Percentiles rank a stretch among this genome's conserved stretches.
Evolutionary conservation across 2,888 invertebrate genomes (phyloP).

Genomic region (Miltochrista miniata): DNA sequence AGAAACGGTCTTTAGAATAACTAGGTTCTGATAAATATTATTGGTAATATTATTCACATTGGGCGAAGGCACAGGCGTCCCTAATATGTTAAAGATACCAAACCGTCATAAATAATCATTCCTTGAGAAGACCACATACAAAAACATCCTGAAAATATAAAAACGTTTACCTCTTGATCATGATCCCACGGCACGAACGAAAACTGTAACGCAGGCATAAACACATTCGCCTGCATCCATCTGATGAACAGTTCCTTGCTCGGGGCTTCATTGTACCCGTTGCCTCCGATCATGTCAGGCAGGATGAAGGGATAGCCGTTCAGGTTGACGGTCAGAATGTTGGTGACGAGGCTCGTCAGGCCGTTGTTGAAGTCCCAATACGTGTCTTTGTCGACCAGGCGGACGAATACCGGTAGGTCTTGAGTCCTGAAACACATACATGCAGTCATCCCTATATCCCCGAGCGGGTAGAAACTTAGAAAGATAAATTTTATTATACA

Average conservation of each 20-base stretch:
- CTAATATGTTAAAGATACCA: no score
- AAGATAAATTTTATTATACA: no score
- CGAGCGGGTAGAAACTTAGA: no score
- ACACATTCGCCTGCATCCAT: constrained; percentile 91
- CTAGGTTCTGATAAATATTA: no score
- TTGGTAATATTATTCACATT: no score
- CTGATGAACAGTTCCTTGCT: constrained; percentile 87
- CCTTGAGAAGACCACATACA: no score
- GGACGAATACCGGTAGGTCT: constrained; percentile 87
- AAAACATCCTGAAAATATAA: background rate
- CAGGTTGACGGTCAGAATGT: constrained; percentile 85
- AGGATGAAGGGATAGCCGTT: constrained; percentile 88
- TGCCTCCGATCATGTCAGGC: constrained; percentile 92
- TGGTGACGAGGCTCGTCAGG: constrained; percentile 87
- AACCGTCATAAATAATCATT: no score
- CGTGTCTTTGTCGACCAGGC: constrained; percentile 92
- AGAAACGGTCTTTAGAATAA: no score
- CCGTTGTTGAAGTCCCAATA: constrained; percentile 88
- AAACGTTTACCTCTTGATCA: constrained; percentile 78
- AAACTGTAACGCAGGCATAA: constrained; percentile 92
- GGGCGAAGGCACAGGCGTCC: no score
- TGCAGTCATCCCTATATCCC: no score
- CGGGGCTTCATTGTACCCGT: constrained; percentile 82
- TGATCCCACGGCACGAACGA: constrained; percentile 93
- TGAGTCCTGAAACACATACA: constrained; percentile 82